phyloP scores from a whole-genome alignment of 2,113 vertebrate genomes.

The Synodontis membranacea region DNA sequence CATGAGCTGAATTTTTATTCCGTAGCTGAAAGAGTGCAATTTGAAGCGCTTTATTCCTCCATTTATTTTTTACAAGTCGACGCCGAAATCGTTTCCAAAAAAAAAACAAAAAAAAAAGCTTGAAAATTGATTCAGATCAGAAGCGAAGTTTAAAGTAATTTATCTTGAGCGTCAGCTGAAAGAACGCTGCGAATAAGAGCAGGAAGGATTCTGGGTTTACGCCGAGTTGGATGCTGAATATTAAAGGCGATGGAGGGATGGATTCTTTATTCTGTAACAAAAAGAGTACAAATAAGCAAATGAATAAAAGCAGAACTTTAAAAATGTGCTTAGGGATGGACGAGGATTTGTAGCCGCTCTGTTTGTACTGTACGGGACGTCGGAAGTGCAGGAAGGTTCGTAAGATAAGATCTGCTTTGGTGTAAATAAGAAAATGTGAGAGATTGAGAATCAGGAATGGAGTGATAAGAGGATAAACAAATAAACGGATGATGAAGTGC shows the following conservation, averaged over 20 bases:
- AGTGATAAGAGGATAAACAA: not conserved
- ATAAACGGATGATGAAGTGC: not conserved
- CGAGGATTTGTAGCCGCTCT: not conserved
- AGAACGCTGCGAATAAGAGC: not conserved
- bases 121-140: not conserved
- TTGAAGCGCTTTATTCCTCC: not conserved
- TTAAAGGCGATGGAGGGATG: not conserved
- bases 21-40: not conserved
- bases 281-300: not conserved
- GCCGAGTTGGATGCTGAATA: not conserved
- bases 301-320: not conserved
- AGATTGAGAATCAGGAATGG: no score
- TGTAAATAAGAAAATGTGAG: not conserved
- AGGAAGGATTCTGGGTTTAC: not conserved
- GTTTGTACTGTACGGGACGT: not conserved
- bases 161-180: not conserved
- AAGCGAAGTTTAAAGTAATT: not conserved
- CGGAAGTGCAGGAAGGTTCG: not conserved
- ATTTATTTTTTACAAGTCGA: not conserved
- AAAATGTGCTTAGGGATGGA: not conserved
- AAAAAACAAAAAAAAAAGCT: not conserved
- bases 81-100: not conserved
- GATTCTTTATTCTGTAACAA: not conserved
- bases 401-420: not conserved
- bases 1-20: conserved; percentile 3